Evolutionary conservation across 2,888 invertebrate species (phyloP), one percentile per base, ranked within the genome.

Genomic region (Halictus quadricinctus): DNA sequence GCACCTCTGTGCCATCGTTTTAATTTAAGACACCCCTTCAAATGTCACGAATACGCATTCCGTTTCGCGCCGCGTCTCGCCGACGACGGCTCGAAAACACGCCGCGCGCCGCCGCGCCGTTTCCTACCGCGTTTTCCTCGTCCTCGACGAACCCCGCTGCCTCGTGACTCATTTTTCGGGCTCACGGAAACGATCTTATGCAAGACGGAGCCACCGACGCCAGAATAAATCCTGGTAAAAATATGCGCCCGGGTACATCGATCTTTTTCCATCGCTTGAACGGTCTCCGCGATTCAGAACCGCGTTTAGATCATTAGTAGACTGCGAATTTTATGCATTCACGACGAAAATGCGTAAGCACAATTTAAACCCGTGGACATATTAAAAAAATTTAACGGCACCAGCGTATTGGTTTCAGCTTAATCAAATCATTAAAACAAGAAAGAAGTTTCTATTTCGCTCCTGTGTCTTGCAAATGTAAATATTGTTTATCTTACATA

Each of bases 1-100:
- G 88, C 89, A 81, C 54, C 82, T 82, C 79, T 83, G n/a, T 58
- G 83, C 88, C 83, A 85, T 90, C 86, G 93, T 93, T 93, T 94
- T 93, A 94, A 94, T 93, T 94, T 93, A 94, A 94, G 94, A 93
- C 92, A 91, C 93, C 91, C 93, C 88, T 92, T 91, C 93, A 94
- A 94, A 94, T 94, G 94, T 94, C 94, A 93, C 92, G 92, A 92
- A 91, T 92, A 91, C 92, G 89, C 93, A 92, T 93, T 93, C 92
- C 92, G 88, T 41, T 90, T 85, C 89, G 90, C 88, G 84, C 88
- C 80, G 88, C 78, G 69, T 41, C 87, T 90, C 89, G 86, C 81
- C 75, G 80, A 69, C 81, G 86, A 69, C 81, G 86, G 90, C 90
- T 87, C 87, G 91, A 89, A 91, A 90, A 91, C 89, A 88, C 64